Percentiles rank a stretch among this genome's conserved stretches.
Conservation (phyloP, 2,797 vertebrate genomes). For the Sebastes taczanowskii region DNA sequence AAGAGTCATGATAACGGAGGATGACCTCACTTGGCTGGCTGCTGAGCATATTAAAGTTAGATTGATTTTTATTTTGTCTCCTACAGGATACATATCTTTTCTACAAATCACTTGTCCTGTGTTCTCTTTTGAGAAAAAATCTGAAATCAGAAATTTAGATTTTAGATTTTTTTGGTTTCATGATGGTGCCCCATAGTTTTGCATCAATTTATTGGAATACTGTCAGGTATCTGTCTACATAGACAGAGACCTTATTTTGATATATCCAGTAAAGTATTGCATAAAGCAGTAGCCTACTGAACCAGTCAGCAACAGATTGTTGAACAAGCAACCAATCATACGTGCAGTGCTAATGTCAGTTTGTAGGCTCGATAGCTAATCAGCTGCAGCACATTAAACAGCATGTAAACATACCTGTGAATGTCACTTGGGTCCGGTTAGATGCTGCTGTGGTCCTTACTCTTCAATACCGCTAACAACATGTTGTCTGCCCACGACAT, state of each 20-base stretch:
- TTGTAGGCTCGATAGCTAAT: not conserved
- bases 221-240: not conserved
- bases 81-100: not conserved
- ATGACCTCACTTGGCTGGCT: constrained; percentile 24
- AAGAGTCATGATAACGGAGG: constrained; percentile 23
- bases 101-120: not conserved
- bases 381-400: not conserved
- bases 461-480: not conserved
- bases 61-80: not conserved
- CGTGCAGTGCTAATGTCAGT: not conserved
- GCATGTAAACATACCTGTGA: not conserved
- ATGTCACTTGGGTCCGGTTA: not conserved
- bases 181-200: not conserved
- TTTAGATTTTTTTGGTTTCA: not conserved
- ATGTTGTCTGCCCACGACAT: not conserved
- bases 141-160: not conserved
- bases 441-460: not conserved
- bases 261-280: not conserved
- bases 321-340: not conserved
- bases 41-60: not conserved
- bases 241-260: rapidly evolving
- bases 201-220: not conserved
- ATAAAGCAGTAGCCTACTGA: not conserved
- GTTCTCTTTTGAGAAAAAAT: not conserved
- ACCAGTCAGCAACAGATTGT: not conserved